These are phyloP conservation scores for Psilopogon haemacephalus DNA, from an alignment of 2,113 vertebrate species.

Conservation along the genomic window DNA sequence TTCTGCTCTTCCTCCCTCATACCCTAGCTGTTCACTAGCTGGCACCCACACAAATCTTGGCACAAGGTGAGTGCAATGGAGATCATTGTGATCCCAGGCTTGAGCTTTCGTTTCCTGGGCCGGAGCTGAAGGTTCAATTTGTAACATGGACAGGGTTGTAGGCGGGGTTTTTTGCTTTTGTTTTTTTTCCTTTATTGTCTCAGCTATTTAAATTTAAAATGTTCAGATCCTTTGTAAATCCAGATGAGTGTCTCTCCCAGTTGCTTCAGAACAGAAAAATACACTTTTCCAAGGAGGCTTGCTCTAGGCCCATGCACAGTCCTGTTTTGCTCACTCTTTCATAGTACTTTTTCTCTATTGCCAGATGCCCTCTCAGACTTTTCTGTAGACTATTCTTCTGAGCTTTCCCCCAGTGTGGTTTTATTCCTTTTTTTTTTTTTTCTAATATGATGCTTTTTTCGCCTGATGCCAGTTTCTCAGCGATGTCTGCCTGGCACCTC, in stretches of 20 bases:
- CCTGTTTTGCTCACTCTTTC: neutral
- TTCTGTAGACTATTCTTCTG: neutral
- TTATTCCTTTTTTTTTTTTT: neutral
- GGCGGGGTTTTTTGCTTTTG: neutral
- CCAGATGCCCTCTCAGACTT: neutral
- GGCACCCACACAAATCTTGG: neutral
- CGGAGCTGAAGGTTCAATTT: neutral
- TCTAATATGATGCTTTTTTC: neutral
- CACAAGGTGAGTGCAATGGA: accelerated
- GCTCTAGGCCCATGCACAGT: neutral
- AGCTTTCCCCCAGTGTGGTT: neutral
- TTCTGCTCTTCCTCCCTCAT: neutral
- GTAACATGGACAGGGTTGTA: neutral
- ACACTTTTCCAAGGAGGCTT: neutral
- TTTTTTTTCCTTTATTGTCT: neutral
- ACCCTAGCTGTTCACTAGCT: neutral
- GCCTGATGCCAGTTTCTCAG: neutral
- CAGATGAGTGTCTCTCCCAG: too few relatives aligned
- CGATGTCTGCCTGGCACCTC: neutral
- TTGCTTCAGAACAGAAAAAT: neutral
- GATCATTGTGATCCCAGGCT: neutral
- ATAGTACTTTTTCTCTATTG: neutral
- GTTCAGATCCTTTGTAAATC: neutral
- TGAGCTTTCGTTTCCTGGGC: neutral
- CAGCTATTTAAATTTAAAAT: neutral